Evolutionary conservation across 2,113 vertebrate species (phyloP).

Genomic region (Scopus umbretta): DNA sequence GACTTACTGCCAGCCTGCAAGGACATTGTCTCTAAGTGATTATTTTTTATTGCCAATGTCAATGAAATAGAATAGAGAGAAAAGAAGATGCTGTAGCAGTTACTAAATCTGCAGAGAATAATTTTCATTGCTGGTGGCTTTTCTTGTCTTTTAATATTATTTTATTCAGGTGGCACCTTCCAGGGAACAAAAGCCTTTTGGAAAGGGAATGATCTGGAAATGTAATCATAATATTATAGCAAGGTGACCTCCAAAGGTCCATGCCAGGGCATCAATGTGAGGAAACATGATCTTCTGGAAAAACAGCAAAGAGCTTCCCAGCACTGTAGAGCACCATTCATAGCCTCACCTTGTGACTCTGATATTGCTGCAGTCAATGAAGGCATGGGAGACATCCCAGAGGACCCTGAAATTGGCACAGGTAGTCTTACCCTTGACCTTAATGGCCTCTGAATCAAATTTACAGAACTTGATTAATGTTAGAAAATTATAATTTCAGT

Average conservation of each 20-base stretch:
- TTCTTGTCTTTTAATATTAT: slow-evolving; percentile 36
- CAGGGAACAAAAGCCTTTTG: slow-evolving; percentile 17
- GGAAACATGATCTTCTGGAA: slow-evolving; percentile 33
- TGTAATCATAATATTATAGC: slow-evolving; percentile 7
- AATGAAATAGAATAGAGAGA: slow-evolving; percentile 31
- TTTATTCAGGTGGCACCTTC: slow-evolving; percentile 31
- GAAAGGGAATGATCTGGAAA: slow-evolving; percentile 47
- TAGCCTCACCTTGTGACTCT: neutral
- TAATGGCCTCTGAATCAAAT: neutral
- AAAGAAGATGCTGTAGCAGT: slow-evolving; percentile 38
- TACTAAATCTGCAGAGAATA: slow-evolving; percentile 37
- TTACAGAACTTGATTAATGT: neutral
- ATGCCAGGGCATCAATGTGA: slow-evolving; percentile 5
- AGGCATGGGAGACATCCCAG: neutral
- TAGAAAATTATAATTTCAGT: neutral
- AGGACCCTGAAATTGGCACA: neutral
- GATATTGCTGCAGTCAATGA: neutral
- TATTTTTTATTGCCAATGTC: slow-evolving; percentile 60
- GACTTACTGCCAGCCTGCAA: slow-evolving; percentile 21
- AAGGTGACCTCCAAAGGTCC: slow-evolving; percentile 31
- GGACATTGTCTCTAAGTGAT: slow-evolving; percentile 44
- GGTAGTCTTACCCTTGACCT: neutral
- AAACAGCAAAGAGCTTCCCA: neutral
- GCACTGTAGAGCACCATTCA: neutral
- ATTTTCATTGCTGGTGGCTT: slow-evolving; percentile 42